Evolutionary conservation across 30 jellyfish, hydroid and myxozoan genomes (phyloP).

Genomic region (Catostylus mosaicus): DNA sequence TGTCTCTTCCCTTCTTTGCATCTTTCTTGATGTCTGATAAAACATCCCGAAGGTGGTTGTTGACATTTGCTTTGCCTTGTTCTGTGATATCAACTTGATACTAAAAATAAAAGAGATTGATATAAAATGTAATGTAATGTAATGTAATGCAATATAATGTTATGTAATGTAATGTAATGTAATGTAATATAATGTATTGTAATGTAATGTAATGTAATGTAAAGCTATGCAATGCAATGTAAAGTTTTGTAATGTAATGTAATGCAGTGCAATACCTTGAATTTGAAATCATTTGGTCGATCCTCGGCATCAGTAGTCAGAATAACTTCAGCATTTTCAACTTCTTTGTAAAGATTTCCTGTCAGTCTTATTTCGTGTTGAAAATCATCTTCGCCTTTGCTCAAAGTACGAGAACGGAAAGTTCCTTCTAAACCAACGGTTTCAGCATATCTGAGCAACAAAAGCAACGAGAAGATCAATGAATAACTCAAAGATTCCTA

Average conservation of each 20-base stretch:
- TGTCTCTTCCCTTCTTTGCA: conserved; percentile 23
- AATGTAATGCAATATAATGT: background rate
- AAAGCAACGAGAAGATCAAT: too few species aligned
- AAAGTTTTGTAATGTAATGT: too few species aligned
- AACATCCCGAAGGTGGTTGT: conserved; percentile 7
- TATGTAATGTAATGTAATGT: background rate
- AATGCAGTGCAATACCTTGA: too few species aligned
- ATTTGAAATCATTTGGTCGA: conserved; percentile 11
- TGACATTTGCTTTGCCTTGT: conserved; percentile 29
- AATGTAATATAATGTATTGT: too few species aligned
- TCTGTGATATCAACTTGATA: conserved; percentile 12
- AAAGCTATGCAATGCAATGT: too few species aligned
- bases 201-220: too few species aligned
- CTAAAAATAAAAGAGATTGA: background rate
- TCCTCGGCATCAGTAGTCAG: conserved; percentile 30
- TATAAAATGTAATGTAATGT: background rate
- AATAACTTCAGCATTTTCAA: conserved; percentile 15
- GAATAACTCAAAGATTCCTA: too few species aligned
- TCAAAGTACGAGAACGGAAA: background rate
- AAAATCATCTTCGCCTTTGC: background rate
- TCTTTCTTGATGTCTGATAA: background rate
- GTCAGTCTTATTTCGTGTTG: conserved; percentile 4
- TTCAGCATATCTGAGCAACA: conserved; percentile 16
- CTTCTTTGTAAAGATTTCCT: conserved; percentile 36
- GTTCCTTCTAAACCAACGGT: conserved; percentile 45